Evolutionary conservation across 2,797 vertebrate genomes (phyloP).

Genomic region (Bradypodion pumilum): DNA sequence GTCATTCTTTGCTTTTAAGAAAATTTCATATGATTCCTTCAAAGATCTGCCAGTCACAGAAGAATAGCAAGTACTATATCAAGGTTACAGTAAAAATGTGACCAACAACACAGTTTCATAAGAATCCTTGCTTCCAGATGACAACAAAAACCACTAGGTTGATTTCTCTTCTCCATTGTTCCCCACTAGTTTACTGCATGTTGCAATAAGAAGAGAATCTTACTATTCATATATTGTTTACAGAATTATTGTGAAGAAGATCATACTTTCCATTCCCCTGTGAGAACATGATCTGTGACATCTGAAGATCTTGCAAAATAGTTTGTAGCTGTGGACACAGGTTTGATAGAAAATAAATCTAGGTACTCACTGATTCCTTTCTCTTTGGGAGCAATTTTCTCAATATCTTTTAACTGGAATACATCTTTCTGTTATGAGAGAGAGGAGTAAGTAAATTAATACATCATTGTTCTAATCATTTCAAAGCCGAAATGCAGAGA

Average conservation of each 20-base stretch:
- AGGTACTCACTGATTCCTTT: slow-evolving; percentile 95
- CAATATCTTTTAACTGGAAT: slow-evolving; percentile 96
- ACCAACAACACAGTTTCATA: neutral
- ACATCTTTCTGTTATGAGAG: slow-evolving; percentile 89
- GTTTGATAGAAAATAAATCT: slow-evolving; percentile 3
- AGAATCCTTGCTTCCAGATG: neutral
- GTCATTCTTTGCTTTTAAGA: neutral
- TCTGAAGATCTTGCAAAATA: neutral
- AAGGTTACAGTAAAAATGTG: neutral
- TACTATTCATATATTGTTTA: neutral
- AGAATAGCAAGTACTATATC: neutral
- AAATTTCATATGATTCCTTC: neutral
- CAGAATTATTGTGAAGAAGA: slow-evolving; percentile 23
- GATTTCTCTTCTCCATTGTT: neutral
- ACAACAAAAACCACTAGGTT: neutral
- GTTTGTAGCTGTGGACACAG: neutral
- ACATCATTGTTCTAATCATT: slow-evolving; percentile 26
- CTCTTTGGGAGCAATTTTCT: slow-evolving; percentile 96
- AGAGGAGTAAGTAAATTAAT: slow-evolving; percentile 42
- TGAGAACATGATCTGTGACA: slow-evolving; percentile 14
- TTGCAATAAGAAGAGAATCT: neutral
- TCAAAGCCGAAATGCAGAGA: neutral
- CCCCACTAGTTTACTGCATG: too few species aligned
- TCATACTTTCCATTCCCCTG: neutral
- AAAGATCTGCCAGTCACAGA: neutral